Percentiles rank a stretch among this genome's conserved stretches.
Evolutionary conservation across 92 coral and sea anemone genomes (phyloP).

Genomic region (Epizoanthus fatuus): DNA sequence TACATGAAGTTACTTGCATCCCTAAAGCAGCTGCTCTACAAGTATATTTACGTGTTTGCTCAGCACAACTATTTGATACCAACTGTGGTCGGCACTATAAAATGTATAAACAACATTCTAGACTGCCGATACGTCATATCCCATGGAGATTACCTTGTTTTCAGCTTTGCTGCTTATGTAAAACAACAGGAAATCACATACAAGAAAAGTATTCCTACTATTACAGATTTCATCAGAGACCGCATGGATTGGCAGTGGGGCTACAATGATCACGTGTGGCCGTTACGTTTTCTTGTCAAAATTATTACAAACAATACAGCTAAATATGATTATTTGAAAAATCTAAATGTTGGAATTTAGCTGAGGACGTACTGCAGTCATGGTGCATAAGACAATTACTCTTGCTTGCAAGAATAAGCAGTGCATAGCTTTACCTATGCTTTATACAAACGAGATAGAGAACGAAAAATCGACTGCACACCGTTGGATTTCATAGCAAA

Average conservation of each 20-base stretch:
- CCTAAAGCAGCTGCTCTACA: not conserved
- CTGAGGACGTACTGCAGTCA: not conserved
- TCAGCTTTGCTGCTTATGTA: not conserved
- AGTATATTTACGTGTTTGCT: conserved; percentile 6
- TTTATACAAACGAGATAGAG: too few relatives aligned
- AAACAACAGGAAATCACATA: too few relatives aligned
- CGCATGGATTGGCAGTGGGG: too few relatives aligned
- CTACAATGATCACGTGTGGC: conserved; percentile 2
- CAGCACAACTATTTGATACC: not conserved
- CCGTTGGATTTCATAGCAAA: too few relatives aligned
- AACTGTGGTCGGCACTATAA: too few relatives aligned
- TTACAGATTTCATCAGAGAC: too few relatives aligned
- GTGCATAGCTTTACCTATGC: too few relatives aligned
- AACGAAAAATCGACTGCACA: too few relatives aligned
- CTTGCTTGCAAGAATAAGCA: too few relatives aligned
- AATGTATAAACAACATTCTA: too few relatives aligned
- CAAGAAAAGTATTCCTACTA: too few relatives aligned
- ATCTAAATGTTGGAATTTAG: conserved; percentile 23
- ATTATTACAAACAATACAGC: not conserved
- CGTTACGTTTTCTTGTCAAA: conserved; percentile 19
- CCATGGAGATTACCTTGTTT: not conserved
- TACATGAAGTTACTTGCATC: not conserved
- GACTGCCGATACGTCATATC: not conserved
- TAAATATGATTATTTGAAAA: conserved; percentile 30
- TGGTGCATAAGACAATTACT: too few relatives aligned